Evolutionary conservation across 2,888 invertebrate species (phyloP), one percentile per base, ranked within the genome.

Genomic region (Eupithecia inturbata): DNA sequence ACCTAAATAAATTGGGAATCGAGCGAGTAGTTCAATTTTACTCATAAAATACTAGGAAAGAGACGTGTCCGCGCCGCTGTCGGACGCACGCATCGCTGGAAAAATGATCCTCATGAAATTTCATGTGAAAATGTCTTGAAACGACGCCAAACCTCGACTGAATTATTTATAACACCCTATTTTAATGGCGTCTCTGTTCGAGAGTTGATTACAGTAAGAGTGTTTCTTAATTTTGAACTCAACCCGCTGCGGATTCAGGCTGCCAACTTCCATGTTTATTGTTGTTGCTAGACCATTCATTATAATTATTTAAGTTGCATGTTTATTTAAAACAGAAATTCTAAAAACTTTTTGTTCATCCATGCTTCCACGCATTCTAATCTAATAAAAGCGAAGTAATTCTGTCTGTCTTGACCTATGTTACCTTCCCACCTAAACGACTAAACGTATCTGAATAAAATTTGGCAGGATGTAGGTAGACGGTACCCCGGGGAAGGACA

Each of bases 51-150:
- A 82, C 80, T 79, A 64, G 76, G 78, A 53, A 77, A 67, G 72
- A 71, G 28, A 26, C 26, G 7, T 45, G 72, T 72, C 67, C 70
- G 66, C 41, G 71, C 76, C 69, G 53, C 14, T 57, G 69, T 72
- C 60, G 68, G 69, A 71, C 80, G 79, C 85, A 85, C 85, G 82
- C 82, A 71, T 84, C 85, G 81, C 85, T 88, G 90, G 92, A 94
- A 93, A 94, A 93, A 92, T 93, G 91, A 91, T 91, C 88, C 87
- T 94, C 93, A 93, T 94, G 93, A 94, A 94, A 94, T 92, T 94
- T 93, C 92, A 94, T 93, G 94, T 93, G 89, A 89, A 93, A 92
- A 92, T 92, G 90, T 92, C 92, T 93, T 94, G 94, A 94, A 94
- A 91, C 92, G 89, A 89, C 88, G 94, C 94, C 94, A 94, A 94